Percentiles rank a stretch among this genome's conserved stretches.
Conservation (phyloP, 2,113 vertebrate species). For the Oreochromis aureus region DNA sequence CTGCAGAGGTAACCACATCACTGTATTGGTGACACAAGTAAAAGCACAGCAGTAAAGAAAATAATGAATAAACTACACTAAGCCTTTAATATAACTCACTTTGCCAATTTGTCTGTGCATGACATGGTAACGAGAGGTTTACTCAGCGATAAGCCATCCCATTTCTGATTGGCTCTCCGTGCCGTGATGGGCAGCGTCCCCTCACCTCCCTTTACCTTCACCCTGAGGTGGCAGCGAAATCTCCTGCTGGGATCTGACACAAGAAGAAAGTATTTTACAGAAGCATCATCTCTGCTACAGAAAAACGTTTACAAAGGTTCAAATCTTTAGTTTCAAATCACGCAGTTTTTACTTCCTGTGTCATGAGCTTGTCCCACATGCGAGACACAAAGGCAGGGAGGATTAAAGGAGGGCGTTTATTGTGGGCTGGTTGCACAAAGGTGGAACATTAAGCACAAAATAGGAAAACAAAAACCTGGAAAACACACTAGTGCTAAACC, state of each 20-base stretch:
- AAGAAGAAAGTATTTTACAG: background rate
- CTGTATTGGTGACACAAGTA: background rate
- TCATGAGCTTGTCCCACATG: background rate
- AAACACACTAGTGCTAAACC: background rate
- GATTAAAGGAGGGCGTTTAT: background rate
- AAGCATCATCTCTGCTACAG: background rate
- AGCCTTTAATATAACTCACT: conserved; percentile 23
- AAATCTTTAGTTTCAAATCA: background rate
- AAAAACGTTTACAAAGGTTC: background rate
- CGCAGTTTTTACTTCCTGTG: background rate
- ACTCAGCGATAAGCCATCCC: background rate
- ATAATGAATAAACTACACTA: fast-evolving
- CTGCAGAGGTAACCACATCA: conserved; percentile 55
- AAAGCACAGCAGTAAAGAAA: background rate
- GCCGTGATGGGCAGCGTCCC: conserved; percentile 49
- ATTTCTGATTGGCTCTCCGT: background rate
- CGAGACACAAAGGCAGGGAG: fast-evolving
- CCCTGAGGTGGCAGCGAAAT: conserved; percentile 41
- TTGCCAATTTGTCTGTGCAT: conserved; percentile 64
- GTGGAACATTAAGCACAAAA: background rate
- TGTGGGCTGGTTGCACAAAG: background rate
- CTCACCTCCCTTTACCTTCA: conserved; percentile 57
- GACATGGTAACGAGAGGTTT: conserved; percentile 38
- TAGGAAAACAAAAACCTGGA: background rate
- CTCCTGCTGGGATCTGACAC: conserved; percentile 24